Evolutionary conservation across 2,888 invertebrate species (phyloP), one percentile per base, ranked within the genome.

Genomic region (Ceramica pisi): DNA sequence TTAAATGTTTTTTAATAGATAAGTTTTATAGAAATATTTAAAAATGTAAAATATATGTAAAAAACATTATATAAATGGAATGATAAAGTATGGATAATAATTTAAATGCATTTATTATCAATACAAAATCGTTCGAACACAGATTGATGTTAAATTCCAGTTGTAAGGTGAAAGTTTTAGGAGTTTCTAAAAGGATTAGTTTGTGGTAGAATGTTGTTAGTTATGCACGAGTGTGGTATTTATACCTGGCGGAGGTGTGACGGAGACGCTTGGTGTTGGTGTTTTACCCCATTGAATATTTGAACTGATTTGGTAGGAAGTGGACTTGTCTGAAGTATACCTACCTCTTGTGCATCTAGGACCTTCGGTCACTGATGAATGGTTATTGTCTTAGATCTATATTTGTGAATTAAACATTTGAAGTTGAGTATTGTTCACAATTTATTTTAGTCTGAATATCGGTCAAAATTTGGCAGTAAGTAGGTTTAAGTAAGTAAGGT

Each of bases 171-270:
- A 60, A 77, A 77, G 16, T 77, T 77, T 46, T 8, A 6, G 35
- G 19, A 55, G 44, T 57, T 23, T 26, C 55, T 23, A 71, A 77
- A 75, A 64, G 60, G 64, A 71, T 75, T 71, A 77, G 59, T 55
- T 64, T 23, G 71, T 16, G 78, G 78, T 60, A 6, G 26, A 21
- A 38, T 50, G 64, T 41, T 38, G 55, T 75, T 75, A 75, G 38
- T 71, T 71, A 77, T 71, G 64, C 55, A 61, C 64, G 56, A 41
- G 44, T 51, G 14, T 26, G 60, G 64, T 60, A 55, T 50, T 62
- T 46, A 41, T 55, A 46, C 71, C 60, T 51, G 44, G 6, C 2
- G 14, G 2, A 46, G 78, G 75, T 61, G 71, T 51, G 38, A 50
- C 16, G 16, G 44, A 38, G 38, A 55, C 64, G 55, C 64, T 26